Percentiles rank a stretch among this genome's conserved stretches.
These are phyloP conservation scores for Hemibagrus guttatus DNA, from an alignment of 2,797 vertebrate genomes.

Conservation along the genomic window DNA sequence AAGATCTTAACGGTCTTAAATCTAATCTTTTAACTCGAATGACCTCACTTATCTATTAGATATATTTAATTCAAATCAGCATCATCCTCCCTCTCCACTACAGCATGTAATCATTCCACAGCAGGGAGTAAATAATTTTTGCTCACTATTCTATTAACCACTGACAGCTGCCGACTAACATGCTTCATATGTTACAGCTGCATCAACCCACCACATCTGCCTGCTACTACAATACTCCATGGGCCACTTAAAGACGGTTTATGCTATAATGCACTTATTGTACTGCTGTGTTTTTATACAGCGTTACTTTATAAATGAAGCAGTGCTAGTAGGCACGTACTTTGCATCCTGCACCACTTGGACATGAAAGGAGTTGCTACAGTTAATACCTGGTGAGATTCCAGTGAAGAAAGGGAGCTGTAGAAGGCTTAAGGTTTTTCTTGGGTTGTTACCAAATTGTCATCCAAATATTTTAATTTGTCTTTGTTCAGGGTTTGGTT, in stretches of 20 bases:
- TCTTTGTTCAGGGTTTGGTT: neutral
- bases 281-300: constrained; percentile 13
- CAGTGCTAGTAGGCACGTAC: neutral
- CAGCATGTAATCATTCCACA: constrained; percentile 49
- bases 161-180: constrained; percentile 52
- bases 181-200: constrained; percentile 44
- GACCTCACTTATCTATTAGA: constrained; percentile 34
- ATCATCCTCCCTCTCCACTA: constrained; percentile 37
- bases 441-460: neutral
- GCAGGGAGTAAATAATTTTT: constrained; percentile 47
- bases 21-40: constrained; percentile 18
- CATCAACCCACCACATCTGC: constrained; percentile 44
- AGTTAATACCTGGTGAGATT: neutral
- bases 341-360: neutral
- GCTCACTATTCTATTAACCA: constrained; percentile 50
- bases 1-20: constrained; percentile 1
- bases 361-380: neutral
- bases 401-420: neutral
- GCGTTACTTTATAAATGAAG: constrained; percentile 4
- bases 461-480: neutral
- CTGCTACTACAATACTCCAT: constrained; percentile 33
- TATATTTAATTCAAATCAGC: constrained; percentile 28
- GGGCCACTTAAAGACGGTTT: constrained; percentile 22
- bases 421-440: neutral
- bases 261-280: constrained; percentile 8